A percentile compares a stretch with the other conserved stretches of the same genome.
Conservation (phyloP, 2,113 vertebrate genomes). For the Antechinus flavipes region DNA sequence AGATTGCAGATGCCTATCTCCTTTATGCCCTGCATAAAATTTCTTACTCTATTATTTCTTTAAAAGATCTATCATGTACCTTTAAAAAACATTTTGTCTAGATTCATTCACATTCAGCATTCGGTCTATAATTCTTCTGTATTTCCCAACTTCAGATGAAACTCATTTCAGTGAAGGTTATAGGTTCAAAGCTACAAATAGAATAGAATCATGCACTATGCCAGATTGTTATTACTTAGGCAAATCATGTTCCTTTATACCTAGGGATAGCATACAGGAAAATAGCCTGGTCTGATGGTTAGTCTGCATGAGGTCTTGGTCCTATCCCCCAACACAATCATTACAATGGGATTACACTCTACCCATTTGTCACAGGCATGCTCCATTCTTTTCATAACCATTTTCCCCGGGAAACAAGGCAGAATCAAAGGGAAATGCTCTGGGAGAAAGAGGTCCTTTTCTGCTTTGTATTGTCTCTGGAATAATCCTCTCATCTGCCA, state of each 20-base stretch:
- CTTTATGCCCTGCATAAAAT: background rate
- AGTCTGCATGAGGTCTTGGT: background rate
- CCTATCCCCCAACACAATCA: background rate
- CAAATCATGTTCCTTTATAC: background rate
- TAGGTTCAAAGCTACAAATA: background rate
- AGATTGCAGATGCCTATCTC: background rate
- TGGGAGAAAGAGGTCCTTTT: background rate
- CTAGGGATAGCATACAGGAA: background rate
- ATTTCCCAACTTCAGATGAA: background rate
- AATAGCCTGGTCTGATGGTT: background rate
- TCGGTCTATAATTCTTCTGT: background rate
- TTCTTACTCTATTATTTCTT: background rate
- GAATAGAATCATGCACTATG: background rate
- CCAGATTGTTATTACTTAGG: background rate
- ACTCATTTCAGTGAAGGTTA: constrained; percentile 5
- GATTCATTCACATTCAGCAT: background rate
- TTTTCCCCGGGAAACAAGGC: background rate
- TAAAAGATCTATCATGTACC: background rate
- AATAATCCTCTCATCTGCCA: background rate
- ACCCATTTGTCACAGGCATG: background rate
- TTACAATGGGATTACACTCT: background rate
- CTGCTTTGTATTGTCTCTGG: background rate
- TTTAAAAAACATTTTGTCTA: background rate
- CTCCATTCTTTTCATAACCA: background rate
- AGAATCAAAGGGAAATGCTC: background rate